Percentiles rank a stretch among this genome's conserved stretches.
phyloP scores from a whole-genome alignment of 2,888 invertebrate species.

The Pomacea canaliculata region DNA sequence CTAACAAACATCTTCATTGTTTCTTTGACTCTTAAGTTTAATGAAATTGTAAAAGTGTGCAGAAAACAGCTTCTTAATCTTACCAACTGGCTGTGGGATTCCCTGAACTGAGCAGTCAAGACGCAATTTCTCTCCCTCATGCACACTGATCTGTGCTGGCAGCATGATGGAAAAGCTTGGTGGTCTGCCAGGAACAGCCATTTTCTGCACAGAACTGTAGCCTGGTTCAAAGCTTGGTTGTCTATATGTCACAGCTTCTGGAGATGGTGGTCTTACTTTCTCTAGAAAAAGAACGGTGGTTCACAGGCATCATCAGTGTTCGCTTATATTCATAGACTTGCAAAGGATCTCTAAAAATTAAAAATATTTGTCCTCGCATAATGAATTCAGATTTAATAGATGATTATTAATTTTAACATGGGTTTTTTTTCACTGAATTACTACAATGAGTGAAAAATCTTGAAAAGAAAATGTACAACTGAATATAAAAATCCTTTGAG shows the following conservation, averaged over 20 bases:
- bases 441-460: no score
- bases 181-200: slow-evolving; percentile 42
- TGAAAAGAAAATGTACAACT: no score
- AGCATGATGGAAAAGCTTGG: slow-evolving; percentile 59
- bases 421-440: no score
- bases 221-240: slow-evolving; percentile 28
- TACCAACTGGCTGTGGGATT: slow-evolving; percentile 62
- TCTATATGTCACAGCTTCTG: slow-evolving; percentile 30
- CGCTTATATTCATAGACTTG: not conserved
- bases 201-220: slow-evolving; percentile 25
- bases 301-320: not conserved
- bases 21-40: no score
- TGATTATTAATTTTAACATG: no score
- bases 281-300: slow-evolving; percentile 25
- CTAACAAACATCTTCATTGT: no score
- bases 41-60: no score
- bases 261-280: slow-evolving; percentile 36
- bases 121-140: slow-evolving; percentile 62
- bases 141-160: slow-evolving; percentile 59
- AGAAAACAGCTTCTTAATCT: slow-evolving; percentile 17
- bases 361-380: not conserved
- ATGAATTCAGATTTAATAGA: no score
- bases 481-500: no score
- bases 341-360: not conserved
- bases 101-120: slow-evolving; percentile 65